A percentile compares a stretch with the other conserved stretches of the same genome.
Conservation (phyloP, 2,797 vertebrate species). For the Podarcis siculus region DNA sequence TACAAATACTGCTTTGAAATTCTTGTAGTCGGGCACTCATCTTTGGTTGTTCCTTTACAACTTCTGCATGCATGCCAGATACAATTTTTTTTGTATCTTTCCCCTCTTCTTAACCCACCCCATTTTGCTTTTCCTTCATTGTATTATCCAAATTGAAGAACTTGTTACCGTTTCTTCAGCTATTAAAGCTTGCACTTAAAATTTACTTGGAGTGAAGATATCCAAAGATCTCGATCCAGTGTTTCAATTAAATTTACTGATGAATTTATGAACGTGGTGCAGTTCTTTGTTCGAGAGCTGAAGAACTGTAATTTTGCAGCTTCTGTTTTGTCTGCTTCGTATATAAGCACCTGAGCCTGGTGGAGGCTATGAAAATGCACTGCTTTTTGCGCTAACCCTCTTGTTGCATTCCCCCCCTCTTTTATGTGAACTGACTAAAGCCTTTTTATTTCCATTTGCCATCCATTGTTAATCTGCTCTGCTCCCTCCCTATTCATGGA, state of each 20-base stretch:
- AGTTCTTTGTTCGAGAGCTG: conserved; percentile 66
- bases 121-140: conserved; percentile 59
- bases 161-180: conserved; percentile 69
- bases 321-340: conserved; percentile 77
- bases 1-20: background rate
- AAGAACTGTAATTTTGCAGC: conserved; percentile 73
- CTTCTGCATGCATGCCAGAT: conserved; percentile 28
- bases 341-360: conserved; percentile 65
- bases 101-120: background rate
- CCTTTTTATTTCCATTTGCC: conserved; percentile 85
- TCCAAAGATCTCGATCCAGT: conserved; percentile 65
- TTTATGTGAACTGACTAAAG: conserved; percentile 78
- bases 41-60: conserved; percentile 48
- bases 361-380: conserved; percentile 70
- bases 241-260: conserved; percentile 68
- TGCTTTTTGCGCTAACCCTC: conserved; percentile 73
- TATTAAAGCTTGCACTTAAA: conserved; percentile 54
- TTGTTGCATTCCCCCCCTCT: conserved; percentile 62
- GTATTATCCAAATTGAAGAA: conserved; percentile 57
- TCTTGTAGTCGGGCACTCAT: conserved; percentile 50
- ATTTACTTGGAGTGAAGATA: conserved; percentile 62
- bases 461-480: conserved; percentile 92
- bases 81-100: conserved; percentile 33
- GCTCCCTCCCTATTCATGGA: conserved; percentile 85
- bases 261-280: background rate